These are phyloP conservation scores for Chaenocephalus aceratus DNA, from an alignment of 2,113 vertebrate genomes.

Conservation along the genomic window DNA sequence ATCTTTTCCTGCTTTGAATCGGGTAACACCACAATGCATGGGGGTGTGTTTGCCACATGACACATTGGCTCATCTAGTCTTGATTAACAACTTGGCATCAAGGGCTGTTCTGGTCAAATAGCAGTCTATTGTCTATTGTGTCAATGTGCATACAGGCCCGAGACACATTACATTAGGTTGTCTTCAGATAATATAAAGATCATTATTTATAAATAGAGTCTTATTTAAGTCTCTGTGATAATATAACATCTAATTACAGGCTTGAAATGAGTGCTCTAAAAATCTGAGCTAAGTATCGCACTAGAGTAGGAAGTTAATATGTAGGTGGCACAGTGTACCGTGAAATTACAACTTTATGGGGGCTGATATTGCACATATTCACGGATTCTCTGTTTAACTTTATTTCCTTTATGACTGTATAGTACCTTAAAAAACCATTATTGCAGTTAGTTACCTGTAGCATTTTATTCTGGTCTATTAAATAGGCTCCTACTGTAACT, in stretches of 20 bases:
- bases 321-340: background rate
- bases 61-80: background rate
- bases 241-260: slow-evolving; percentile 6
- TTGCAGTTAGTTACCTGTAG: background rate
- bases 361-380: background rate
- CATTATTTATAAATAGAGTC: background rate
- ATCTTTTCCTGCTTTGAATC: background rate
- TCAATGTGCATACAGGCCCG: background rate
- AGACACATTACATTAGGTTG: background rate
- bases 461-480: background rate
- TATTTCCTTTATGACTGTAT: background rate
- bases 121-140: background rate
- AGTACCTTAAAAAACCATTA: background rate
- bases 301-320: background rate
- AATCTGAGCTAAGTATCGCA: background rate
- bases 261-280: slow-evolving; percentile 3
- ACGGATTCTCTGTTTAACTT: background rate
- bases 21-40: no score
- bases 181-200: background rate
- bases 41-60: background rate
- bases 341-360: background rate
- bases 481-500: background rate
- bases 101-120: background rate
- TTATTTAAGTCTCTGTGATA: background rate
- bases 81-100: background rate